phyloP scores from a whole-genome alignment of 2,113 vertebrate genomes.

The Cathartes aura region DNA sequence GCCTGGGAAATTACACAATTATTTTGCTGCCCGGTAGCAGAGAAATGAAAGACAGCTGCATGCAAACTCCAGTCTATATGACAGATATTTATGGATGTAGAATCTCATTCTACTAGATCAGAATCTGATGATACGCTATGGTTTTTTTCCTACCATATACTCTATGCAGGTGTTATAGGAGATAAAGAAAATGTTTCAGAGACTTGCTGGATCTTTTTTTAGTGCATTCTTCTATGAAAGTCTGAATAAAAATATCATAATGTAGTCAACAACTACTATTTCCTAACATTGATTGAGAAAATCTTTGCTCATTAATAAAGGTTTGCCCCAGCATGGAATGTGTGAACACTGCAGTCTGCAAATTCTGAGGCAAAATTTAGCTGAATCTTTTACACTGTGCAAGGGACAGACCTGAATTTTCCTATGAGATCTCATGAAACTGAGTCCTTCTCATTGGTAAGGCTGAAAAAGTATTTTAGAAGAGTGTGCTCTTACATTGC shows the following conservation, averaged over 20 bases:
- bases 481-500: background rate
- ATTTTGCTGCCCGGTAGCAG: background rate
- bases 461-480: background rate
- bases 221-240: background rate
- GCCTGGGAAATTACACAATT: background rate
- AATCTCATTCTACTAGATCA: background rate
- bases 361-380: background rate
- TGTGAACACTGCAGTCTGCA: background rate
- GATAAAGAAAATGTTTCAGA: background rate
- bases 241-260: background rate
- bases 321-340: background rate
- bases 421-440: background rate
- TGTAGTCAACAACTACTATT: background rate
- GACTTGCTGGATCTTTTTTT: background rate
- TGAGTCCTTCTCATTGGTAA: background rate
- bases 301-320: background rate
- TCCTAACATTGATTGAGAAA: background rate
- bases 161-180: background rate
- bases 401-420: background rate
- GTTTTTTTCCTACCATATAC: background rate
- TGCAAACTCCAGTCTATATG: background rate
- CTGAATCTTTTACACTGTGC: background rate
- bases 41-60: background rate
- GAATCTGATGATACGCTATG: background rate
- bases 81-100: background rate